Evolutionary conservation across 2,113 vertebrate species (phyloP), one percentile per base, ranked within the genome.

Genomic region (Xiphorhynchus elegans): DNA sequence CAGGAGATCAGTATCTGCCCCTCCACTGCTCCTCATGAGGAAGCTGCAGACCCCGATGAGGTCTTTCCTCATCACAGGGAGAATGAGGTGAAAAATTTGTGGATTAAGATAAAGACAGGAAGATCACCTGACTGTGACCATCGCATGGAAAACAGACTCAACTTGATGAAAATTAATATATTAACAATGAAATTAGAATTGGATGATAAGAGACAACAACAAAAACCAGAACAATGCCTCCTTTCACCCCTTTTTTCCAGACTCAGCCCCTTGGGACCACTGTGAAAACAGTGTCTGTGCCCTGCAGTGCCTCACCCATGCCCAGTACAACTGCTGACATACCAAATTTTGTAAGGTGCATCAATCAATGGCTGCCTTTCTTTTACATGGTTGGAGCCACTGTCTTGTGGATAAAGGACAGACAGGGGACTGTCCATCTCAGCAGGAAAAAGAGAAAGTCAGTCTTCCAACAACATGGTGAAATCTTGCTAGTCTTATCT

Each of bases 111-210:
- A 53, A 49, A 52, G n/a, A 26, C 16, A 33, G 7, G 10, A 37
- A 66, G 7, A 66, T 17, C 31, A 33, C 31, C 37, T 39, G 58
- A 24, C 21, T 70, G 0, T 25, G 75, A 15, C 7, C 46, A 24
- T 47, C 1, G 0, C 15, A 29, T 4, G 8, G 44, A 62, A 56
- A 84, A 42, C 15, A 39, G 24, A 10, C 19, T 60, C 7, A 1
- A 4, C 15, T 26, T 33, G 37, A 53, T n/a, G 23, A n/a, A 75
- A 67, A 53, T 14, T 5, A 53, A 5, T 53, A 4, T 20, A 46
- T 40, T 68, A 11, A 6, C 13, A 39, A 21, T 29, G 20, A 29
- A 55, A 76, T 50, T 4, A 39, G 11, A 69, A 21, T 16, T 35
- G 26, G 25, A 17, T 17, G 31, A 28, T 8, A 23, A 86, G 37